Conservation (phyloP, 2,797 vertebrate species). For the Gymnodraco acuticeps region DNA sequence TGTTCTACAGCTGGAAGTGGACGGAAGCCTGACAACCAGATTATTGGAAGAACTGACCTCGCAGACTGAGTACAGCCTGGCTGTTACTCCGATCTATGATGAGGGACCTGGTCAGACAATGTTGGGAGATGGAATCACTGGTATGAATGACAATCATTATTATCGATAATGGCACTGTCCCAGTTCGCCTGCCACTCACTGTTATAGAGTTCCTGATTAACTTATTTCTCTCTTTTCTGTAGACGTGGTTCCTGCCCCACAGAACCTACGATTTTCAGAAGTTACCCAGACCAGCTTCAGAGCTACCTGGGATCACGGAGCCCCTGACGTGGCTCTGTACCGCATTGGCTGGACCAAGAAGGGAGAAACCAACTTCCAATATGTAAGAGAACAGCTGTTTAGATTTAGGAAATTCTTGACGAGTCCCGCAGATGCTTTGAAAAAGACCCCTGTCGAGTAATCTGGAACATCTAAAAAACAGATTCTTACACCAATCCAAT, state of each 20-base stretch:
- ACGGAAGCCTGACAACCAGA: constrained; percentile 84
- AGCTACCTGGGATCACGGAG: constrained; percentile 95
- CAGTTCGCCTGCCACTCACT: neutral
- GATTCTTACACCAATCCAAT: constrained; percentile 32
- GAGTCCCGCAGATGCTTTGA: constrained; percentile 29
- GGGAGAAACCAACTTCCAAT: constrained; percentile 80
- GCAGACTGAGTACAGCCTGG: constrained; percentile 90
- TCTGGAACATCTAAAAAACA: constrained; percentile 60
- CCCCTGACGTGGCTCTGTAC: constrained; percentile 94
- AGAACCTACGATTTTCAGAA: constrained; percentile 92
- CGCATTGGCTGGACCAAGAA: constrained; percentile 91
- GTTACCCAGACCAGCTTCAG: constrained; percentile 91
- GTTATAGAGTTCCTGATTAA: neutral
- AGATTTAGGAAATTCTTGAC: constrained; percentile 35
- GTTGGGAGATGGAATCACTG: constrained; percentile 88
- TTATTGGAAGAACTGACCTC: constrained; percentile 90
- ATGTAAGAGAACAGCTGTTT: constrained; percentile 76
- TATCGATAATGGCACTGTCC: neutral
- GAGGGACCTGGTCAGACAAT: constrained; percentile 86
- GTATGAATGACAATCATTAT: constrained; percentile 75
- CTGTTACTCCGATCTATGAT: constrained; percentile 91
- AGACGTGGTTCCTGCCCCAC: constrained; percentile 95
- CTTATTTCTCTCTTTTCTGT: neutral
- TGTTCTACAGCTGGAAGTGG: constrained; percentile 89
- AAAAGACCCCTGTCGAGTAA: constrained; percentile 22